Evolutionary conservation across 2,888 invertebrate species (phyloP).

Genomic region (Lysandra bellargus): DNA sequence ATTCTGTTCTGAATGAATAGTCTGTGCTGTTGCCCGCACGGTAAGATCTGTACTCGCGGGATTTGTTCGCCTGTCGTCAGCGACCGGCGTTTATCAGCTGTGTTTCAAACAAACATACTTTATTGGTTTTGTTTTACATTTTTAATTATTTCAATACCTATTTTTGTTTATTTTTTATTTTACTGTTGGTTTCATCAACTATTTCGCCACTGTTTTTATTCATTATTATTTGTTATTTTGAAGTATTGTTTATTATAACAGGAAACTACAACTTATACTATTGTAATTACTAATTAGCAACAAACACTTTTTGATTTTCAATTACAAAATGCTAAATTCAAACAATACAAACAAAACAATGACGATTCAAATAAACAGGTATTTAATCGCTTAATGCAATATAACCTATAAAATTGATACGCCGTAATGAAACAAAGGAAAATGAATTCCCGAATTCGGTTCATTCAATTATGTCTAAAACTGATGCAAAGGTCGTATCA

Average conservation of each 20-base stretch:
- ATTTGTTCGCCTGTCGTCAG: constrained; percentile 30
- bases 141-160: neutral
- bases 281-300: neutral
- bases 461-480: constrained; percentile 55
- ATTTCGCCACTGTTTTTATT: neutral
- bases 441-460: constrained; percentile 53
- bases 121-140: constrained; percentile 33
- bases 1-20: constrained; percentile 17
- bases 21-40: constrained; percentile 32
- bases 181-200: neutral
- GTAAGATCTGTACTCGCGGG: constrained; percentile 21
- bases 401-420: neutral
- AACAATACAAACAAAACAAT: neutral
- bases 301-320: neutral
- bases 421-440: constrained; percentile 50
- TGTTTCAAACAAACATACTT: constrained; percentile 33
- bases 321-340: neutral
- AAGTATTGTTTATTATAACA: too few relatives aligned
- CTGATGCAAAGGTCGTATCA: constrained; percentile 43
- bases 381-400: neutral
- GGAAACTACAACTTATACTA: too few relatives aligned
- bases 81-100: constrained; percentile 37
- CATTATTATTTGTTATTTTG: too few relatives aligned
- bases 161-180: constrained; percentile 27
- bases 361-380: neutral